Evolutionary conservation across 2,888 invertebrate species (phyloP), one percentile per base, ranked within the genome.

Genomic region (Cosmia pyralina): DNA sequence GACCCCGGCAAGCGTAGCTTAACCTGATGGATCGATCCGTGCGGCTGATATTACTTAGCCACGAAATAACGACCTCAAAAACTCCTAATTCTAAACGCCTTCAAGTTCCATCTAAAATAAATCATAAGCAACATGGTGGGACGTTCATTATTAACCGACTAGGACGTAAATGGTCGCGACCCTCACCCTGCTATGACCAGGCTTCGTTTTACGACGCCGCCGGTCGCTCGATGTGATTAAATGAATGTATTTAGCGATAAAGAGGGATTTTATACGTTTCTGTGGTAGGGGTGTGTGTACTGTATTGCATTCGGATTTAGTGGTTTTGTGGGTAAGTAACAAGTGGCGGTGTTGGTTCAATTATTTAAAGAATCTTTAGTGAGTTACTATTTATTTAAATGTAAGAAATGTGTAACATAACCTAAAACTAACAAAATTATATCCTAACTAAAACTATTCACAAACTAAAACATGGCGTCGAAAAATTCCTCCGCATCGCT

Each of bases 171-270:
- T 65, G 72, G 50, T 65, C 82, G 50, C 74, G 68, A 69, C 76
- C 69, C 75, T 69, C 75, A 69, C 71, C 72, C 75, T 67, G 83
- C 72, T 81, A 81, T 82, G 86, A 79, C 82, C 82, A 74, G 75
- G 85, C 86, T 83, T 81, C 84, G 86, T 88, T 91, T 91, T 90
- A 91, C 88, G 89, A 88, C 85, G 86, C 81, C 85, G 19, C 87
- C 87, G 89, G 89, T 87, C 86, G 81, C 81, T 83, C 85, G 87
- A 88, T 88, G 90, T 87, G 89, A 88, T 90, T 89, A 88, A 90
- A 90, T 88, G 88, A 89, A 90, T 91, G 89, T 87, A 88, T 90
- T 90, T 88, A 87, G 88, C 85, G 88, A 90, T 91, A 90, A 90
- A 85, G 64, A 82, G 70, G 71, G 83, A 85, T 87, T 90, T 90